Conservation (phyloP, 2,113 vertebrate genomes). For the Toxotes jaculatrix region DNA sequence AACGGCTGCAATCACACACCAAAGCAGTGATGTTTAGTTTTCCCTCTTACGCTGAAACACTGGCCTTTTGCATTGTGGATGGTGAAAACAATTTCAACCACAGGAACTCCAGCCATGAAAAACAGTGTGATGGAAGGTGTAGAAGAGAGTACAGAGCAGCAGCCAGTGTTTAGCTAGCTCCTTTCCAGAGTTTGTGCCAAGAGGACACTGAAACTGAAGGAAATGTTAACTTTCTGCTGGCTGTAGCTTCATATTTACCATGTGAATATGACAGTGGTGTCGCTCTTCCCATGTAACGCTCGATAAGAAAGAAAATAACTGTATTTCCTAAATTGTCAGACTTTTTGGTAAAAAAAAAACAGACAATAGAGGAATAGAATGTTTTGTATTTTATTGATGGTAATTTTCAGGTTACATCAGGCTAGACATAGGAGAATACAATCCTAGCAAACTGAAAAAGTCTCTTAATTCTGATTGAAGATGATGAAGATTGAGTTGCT, state of each 20-base stretch:
- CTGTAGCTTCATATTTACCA: not conserved
- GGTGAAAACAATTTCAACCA: constrained; percentile 29
- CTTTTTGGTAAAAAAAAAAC: not conserved
- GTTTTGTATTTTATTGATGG: constrained; percentile 65
- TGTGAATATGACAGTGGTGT: not conserved
- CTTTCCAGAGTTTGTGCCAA: not conserved
- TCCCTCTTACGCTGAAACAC: not conserved
- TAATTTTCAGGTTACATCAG: constrained; percentile 45
- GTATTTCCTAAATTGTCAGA: not conserved
- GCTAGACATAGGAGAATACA: constrained; percentile 50
- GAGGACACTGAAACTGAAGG: not conserved
- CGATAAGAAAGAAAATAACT: not conserved
- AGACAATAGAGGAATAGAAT: not conserved
- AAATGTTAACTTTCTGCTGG: not conserved
- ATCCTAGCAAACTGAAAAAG: constrained; percentile 52
- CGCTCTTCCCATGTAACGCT: not conserved
- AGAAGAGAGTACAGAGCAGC: constrained; percentile 10
- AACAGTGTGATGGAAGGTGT: constrained; percentile 43
- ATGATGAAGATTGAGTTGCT: not conserved
- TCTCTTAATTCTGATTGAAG: not conserved
- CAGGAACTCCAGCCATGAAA: constrained; percentile 47
- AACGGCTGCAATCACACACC: not conserved
- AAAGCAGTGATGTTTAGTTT: constrained; percentile 17
- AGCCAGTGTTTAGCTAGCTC: constrained; percentile 23
- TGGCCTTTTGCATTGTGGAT: constrained; percentile 34